phyloP scores from a whole-genome alignment of 2,797 vertebrate species.

The Rousettus madagascariensis region DNA sequence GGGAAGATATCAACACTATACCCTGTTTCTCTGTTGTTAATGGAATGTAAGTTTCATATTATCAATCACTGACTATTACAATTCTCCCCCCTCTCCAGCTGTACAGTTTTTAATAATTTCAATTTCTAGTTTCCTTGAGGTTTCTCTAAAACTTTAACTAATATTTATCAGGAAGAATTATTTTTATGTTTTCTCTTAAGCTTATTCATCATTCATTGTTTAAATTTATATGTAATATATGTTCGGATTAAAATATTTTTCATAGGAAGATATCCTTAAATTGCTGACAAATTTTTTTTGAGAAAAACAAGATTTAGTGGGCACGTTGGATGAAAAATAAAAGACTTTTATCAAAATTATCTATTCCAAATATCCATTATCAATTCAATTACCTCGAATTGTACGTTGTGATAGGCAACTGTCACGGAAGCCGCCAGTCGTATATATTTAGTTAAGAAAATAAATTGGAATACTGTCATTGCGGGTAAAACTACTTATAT shows the following conservation, averaged over 20 bases:
- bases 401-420: background rate
- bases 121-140: background rate
- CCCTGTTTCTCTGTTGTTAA: background rate
- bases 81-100: background rate
- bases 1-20: background rate
- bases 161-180: background rate
- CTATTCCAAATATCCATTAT: background rate
- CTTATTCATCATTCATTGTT: background rate
- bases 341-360: background rate
- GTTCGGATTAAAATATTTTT: conserved; percentile 42
- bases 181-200: conserved; percentile 49
- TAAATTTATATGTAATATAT: background rate
- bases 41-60: background rate
- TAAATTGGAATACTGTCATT: background rate
- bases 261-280: background rate
- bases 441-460: background rate
- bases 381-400: background rate
- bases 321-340: background rate
- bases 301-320: background rate
- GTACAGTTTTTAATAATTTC: background rate
- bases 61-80: background rate
- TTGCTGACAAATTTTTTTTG: background rate
- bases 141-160: conserved; percentile 23
- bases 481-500: background rate
- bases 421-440: background rate